Evolutionary conservation across 2,113 vertebrate genomes (phyloP).

Genomic region (Anthoscopus minutus): DNA sequence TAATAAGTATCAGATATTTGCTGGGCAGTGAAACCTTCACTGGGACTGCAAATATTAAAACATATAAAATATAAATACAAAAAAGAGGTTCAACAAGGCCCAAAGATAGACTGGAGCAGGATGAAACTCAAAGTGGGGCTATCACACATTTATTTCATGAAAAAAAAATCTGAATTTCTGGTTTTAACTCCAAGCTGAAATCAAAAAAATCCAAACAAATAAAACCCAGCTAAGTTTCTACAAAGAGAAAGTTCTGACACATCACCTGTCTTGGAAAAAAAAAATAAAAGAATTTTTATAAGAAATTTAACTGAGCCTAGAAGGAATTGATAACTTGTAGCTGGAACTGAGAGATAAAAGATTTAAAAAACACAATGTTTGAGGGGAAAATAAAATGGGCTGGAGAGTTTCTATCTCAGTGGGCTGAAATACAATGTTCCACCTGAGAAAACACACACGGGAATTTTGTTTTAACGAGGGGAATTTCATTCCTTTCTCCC

Average conservation of each 20-base stretch:
- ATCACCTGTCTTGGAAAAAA: not conserved
- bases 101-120: not conserved
- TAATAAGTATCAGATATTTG: not conserved
- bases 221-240: not conserved
- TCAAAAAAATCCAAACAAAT: not conserved
- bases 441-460: not conserved
- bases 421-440: not conserved
- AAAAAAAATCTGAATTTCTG: not conserved
- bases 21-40: not conserved
- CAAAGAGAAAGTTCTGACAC: not conserved
- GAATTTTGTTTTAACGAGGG: not conserved
- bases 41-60: not conserved
- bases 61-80: too few species aligned
- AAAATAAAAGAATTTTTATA: not conserved
- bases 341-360: not conserved
- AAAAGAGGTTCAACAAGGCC: not conserved
- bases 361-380: not conserved
- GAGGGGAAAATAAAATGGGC: not conserved
- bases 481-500: not conserved
- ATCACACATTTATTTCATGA: not conserved
- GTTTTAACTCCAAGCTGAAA: not conserved
- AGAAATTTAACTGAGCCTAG: not conserved
- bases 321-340: not conserved
- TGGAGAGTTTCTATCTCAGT: not conserved
- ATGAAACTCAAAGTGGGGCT: not conserved